These are phyloP conservation scores for Matsumyia berberina DNA, from an alignment of 2,888 invertebrate species.

Conservation along the genomic window DNA sequence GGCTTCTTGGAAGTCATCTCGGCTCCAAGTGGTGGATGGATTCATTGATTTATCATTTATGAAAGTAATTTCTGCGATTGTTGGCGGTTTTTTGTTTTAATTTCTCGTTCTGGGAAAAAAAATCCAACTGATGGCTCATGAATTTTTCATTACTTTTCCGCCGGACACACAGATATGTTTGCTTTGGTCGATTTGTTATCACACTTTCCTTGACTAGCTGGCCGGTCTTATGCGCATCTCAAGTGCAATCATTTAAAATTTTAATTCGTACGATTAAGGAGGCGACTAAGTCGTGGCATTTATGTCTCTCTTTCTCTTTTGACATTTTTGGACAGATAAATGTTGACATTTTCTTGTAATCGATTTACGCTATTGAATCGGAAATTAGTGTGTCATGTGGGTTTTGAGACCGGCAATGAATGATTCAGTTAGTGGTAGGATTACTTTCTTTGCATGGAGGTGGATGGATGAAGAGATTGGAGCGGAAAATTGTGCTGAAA, in stretches of 20 bases:
- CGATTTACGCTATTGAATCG: slow-evolving; percentile 14
- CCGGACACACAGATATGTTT: slow-evolving; percentile 44
- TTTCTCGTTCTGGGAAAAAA: slow-evolving; percentile 42
- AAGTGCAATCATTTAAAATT: slow-evolving; percentile 53
- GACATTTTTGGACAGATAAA: slow-evolving; percentile 34
- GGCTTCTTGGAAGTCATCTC: slow-evolving; percentile 8
- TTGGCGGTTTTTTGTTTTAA: slow-evolving; percentile 4
- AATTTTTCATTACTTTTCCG: slow-evolving; percentile 51
- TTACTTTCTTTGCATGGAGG: slow-evolving; percentile 16
- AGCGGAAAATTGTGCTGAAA: not conserved
- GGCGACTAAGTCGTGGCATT: slow-evolving; percentile 40
- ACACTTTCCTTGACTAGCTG: slow-evolving; percentile 54
- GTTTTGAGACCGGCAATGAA: not conserved
- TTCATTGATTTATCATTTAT: slow-evolving; percentile 64
- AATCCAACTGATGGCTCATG: slow-evolving; percentile 39
- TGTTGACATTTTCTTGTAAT: slow-evolving; percentile 55
- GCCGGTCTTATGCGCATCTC: slow-evolving; percentile 23
- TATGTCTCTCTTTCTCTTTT: slow-evolving; percentile 41
- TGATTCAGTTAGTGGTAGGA: not conserved
- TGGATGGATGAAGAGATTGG: slow-evolving; percentile 6
- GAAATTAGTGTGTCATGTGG: slow-evolving; percentile 9
- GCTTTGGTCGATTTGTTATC: slow-evolving; percentile 52
- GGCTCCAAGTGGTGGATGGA: slow-evolving; percentile 8
- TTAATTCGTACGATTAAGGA: slow-evolving; percentile 46
- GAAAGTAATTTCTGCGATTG: slow-evolving; percentile 62